phyloP scores from a whole-genome alignment of 2,888 invertebrate genomes.

The Lumbricus terrestris region DNA sequence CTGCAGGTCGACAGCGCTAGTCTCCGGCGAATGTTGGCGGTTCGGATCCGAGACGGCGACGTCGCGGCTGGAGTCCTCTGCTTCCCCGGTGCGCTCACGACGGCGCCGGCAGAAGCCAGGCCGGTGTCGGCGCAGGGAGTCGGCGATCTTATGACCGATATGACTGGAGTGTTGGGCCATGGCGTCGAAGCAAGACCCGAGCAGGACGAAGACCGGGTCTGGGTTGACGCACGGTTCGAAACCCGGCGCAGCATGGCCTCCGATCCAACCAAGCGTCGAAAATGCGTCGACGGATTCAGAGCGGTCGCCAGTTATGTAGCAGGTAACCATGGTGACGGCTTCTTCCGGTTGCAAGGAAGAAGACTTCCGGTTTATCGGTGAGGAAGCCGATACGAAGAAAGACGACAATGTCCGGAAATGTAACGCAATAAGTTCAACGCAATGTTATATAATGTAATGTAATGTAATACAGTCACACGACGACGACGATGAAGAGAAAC shows the following conservation, averaged over 20 bases:
- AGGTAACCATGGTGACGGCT: not conserved
- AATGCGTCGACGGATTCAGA: not conserved
- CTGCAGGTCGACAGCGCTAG: not conserved
- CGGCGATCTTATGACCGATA: not conserved
- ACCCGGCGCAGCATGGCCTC: not conserved
- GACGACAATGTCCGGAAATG: not conserved
- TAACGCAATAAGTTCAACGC: not conserved
- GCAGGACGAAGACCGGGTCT: not conserved
- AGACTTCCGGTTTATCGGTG: not conserved
- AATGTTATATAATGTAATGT: too few relatives aligned
- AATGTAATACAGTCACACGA: not conserved
- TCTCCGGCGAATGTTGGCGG: not conserved
- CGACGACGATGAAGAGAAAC: not conserved
- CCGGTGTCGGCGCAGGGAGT: not conserved
- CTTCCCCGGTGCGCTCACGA: not conserved
- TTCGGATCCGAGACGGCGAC: not conserved
- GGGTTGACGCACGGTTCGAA: not conserved
- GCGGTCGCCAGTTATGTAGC: rapidly evolving
- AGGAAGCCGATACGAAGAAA: not conserved
- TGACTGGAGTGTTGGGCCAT: not conserved
- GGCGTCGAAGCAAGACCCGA: not conserved
- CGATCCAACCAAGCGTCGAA: not conserved
- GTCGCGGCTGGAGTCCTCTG: not conserved
- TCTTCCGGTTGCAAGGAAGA: not conserved
- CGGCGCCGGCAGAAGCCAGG: not conserved